A percentile compares a stretch with the other conserved stretches of the same genome.
Evolutionary conservation across 2,797 vertebrate species (phyloP).

Genomic region (Halcyon chelicuti): DNA sequence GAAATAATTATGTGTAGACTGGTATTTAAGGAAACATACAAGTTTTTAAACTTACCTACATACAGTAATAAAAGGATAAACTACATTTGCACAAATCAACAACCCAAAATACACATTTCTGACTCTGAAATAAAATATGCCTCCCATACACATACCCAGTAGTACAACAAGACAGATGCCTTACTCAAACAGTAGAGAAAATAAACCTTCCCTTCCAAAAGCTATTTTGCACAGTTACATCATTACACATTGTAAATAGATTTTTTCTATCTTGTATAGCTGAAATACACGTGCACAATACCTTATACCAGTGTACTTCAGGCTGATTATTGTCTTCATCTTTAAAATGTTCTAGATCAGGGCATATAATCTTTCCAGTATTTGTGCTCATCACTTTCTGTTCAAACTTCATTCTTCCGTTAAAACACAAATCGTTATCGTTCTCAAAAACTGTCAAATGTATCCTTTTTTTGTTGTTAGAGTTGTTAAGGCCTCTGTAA

Average conservation of each 20-base stretch:
- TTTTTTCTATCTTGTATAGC: background rate
- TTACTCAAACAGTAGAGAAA: background rate
- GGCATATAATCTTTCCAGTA: constrained; percentile 81
- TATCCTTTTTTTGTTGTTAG: constrained; percentile 74
- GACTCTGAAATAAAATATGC: background rate
- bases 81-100: background rate
- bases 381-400: constrained; percentile 65
- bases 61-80: background rate
- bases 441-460: constrained; percentile 77
- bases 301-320: constrained; percentile 87
- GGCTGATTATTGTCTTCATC: constrained; percentile 62
- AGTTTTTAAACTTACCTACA: background rate
- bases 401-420: background rate
- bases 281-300: constrained; percentile 46
- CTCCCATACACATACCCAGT: background rate
- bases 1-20: background rate
- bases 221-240: background rate
- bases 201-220: background rate
- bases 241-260: background rate
- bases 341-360: constrained; percentile 76
- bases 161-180: background rate
- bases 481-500: constrained; percentile 82
- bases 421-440: constrained; percentile 74
- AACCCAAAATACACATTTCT: background rate
- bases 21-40: background rate